phyloP scores from a whole-genome alignment of 2,888 invertebrate genomes.

The Oscheius sp. region DNA sequence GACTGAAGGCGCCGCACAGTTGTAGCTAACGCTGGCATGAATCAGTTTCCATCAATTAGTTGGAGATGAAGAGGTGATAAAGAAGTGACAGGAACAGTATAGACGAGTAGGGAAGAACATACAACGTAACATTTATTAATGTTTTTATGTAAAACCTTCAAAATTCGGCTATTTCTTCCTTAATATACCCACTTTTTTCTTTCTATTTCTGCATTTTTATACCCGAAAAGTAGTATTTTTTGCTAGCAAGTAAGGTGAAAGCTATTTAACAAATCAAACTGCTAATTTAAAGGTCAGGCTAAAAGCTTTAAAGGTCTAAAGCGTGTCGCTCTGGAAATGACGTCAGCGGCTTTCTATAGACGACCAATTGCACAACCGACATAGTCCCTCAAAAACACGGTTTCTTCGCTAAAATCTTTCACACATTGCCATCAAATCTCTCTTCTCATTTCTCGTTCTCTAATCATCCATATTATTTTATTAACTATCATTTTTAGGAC shows the following conservation, averaged over 20 bases:
- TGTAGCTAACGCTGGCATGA: no score
- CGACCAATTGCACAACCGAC: conserved; percentile 27
- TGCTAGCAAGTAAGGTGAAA: neutral
- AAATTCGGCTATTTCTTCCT: no score
- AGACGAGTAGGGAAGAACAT: no score
- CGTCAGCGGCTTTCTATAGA: neutral
- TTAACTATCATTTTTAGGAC: neutral
- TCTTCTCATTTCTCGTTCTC: neutral
- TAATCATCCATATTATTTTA: neutral
- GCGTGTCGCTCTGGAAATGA: conserved; percentile 9
- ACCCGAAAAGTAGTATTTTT: neutral
- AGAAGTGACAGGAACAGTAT: no score
- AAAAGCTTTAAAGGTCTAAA: no score
- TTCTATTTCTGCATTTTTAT: neutral
- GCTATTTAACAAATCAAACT: neutral
- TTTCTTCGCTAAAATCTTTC: neutral
- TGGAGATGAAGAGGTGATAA: no score
- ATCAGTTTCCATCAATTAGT: no score
- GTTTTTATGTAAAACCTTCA: no score
- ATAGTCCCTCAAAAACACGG: neutral
- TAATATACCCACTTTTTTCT: neutral
- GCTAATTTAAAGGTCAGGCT: conserved; percentile 21
- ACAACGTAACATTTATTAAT: no score
- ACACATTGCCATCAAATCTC: no score
- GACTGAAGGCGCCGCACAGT: no score